A percentile compares a stretch with the other conserved stretches of the same genome.
Conservation (phyloP, 2,888 invertebrate genomes). For the Sphaerophoria rueppellii region DNA sequence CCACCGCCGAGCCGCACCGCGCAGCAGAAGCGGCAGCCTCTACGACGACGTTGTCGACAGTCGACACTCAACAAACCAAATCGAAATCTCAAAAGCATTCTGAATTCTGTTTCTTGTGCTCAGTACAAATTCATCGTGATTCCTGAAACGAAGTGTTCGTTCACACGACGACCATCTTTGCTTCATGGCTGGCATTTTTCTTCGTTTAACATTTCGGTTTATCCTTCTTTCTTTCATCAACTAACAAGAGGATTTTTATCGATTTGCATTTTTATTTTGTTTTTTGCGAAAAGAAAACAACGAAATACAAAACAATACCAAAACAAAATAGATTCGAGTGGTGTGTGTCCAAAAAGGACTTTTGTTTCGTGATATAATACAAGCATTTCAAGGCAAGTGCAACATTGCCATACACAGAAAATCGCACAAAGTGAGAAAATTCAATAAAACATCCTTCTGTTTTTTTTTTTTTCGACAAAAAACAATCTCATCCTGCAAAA, state of each 20-base stretch:
- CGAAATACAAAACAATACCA: conserved; percentile 2
- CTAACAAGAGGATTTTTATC: conserved; percentile 47
- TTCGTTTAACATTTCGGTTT: conserved; percentile 53
- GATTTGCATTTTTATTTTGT: conserved; percentile 44
- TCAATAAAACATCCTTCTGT: conserved; percentile 37
- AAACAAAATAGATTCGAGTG: neutral
- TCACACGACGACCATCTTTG: conserved; percentile 1
- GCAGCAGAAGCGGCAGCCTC: neutral
- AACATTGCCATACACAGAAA: conserved; percentile 17
- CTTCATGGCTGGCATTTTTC: conserved; percentile 14
- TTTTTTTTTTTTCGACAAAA: conserved; percentile 7
- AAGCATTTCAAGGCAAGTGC: conserved; percentile 30
- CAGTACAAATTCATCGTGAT: conserved; percentile 69
- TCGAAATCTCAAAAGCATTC: conserved; percentile 44
- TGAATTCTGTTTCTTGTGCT: conserved; percentile 57
- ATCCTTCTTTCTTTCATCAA: conserved; percentile 37
- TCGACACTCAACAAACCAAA: conserved; percentile 6
- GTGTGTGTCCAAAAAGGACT: neutral
- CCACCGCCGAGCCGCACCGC: neutral
- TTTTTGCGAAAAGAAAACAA: conserved; percentile 8
- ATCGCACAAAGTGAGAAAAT: conserved; percentile 24
- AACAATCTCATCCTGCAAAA: neutral
- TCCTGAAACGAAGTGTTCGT: conserved; percentile 31
- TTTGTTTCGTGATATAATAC: conserved; percentile 34
- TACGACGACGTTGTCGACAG: neutral